Conservation (phyloP, 2,888 invertebrate species). For the Nebria salina region DNA sequence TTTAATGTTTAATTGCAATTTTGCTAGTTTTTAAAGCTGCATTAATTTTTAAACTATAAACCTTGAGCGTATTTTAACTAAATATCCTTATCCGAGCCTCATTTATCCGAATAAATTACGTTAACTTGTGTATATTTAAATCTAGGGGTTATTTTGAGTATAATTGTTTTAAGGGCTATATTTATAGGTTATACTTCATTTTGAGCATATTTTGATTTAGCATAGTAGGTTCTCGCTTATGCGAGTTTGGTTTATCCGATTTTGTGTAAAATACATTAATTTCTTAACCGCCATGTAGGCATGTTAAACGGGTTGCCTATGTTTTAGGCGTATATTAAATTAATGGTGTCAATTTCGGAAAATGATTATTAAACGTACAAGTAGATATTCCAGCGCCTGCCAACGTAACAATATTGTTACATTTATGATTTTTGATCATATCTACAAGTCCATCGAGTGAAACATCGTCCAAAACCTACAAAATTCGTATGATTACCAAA, state of each 20-base stretch:
- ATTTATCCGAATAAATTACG: conserved; percentile 22
- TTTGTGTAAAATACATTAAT: too few species aligned
- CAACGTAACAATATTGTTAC: conserved; percentile 90
- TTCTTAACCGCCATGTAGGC: background rate
- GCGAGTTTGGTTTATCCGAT: too few species aligned
- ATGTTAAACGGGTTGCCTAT: background rate
- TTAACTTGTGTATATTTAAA: background rate
- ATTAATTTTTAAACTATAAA: too few species aligned
- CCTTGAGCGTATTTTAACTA: background rate
- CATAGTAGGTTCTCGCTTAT: too few species aligned
- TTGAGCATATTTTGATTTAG: too few species aligned
- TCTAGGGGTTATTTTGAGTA: too few species aligned
- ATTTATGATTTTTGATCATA: conserved; percentile 79
- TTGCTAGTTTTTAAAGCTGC: too few species aligned
- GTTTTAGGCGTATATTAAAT: background rate
- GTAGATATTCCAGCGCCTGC: conserved; percentile 98
- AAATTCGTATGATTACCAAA: conserved; percentile 17
- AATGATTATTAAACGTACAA: conserved; percentile 69
- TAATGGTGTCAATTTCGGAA: background rate
- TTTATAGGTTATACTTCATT: too few species aligned
- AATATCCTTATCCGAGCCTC: conserved; percentile 6
- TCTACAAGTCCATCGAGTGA: conserved; percentile 80
- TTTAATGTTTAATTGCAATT: too few species aligned
- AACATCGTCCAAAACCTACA: conserved; percentile 74
- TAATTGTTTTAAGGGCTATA: too few species aligned